phyloP scores from a whole-genome alignment of 2,888 invertebrate species.

The Athetis lepigone region DNA sequence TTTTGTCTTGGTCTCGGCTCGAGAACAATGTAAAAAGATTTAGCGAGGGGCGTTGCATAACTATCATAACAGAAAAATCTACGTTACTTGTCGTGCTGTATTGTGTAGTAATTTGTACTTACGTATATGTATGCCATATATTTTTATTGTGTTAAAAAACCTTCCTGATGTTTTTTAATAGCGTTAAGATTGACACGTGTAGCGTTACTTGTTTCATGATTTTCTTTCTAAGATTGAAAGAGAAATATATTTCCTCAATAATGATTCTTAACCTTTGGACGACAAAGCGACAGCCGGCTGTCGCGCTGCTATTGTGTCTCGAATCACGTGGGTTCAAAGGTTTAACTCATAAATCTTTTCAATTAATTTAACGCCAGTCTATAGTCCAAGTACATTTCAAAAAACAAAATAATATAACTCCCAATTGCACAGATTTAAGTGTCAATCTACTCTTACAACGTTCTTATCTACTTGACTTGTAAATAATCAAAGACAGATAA shows the following conservation, averaged over 20 bases:
- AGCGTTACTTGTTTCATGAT: conserved; percentile 4
- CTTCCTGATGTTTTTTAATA: conserved; percentile 19
- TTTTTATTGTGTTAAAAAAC: conserved; percentile 41
- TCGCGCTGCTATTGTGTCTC: too few species aligned
- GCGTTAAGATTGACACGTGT: conserved; percentile 2
- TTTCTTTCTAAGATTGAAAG: neutral
- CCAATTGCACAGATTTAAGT: neutral
- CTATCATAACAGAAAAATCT: conserved; percentile 51
- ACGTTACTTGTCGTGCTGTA: conserved; percentile 44
- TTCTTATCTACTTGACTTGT: neutral
- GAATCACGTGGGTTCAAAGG: too few species aligned
- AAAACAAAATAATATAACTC: too few species aligned
- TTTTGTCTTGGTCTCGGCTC: conserved; percentile 66
- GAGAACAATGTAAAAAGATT: conserved; percentile 71
- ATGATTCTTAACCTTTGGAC: too few species aligned
- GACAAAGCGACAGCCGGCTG: too few species aligned
- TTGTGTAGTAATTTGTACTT: conserved; percentile 36
- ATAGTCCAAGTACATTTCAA: too few species aligned
- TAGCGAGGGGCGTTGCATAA: conserved; percentile 60
- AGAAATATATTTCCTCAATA: neutral
- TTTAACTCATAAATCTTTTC: too few species aligned
- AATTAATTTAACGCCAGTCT: too few species aligned
- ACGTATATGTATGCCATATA: conserved; percentile 17
- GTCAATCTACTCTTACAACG: neutral
- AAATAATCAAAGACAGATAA: conserved; percentile 3